Base-by-base conservation (phyloP, 2,797 vertebrate genomes). In the Delichon dasypus region DNA sequence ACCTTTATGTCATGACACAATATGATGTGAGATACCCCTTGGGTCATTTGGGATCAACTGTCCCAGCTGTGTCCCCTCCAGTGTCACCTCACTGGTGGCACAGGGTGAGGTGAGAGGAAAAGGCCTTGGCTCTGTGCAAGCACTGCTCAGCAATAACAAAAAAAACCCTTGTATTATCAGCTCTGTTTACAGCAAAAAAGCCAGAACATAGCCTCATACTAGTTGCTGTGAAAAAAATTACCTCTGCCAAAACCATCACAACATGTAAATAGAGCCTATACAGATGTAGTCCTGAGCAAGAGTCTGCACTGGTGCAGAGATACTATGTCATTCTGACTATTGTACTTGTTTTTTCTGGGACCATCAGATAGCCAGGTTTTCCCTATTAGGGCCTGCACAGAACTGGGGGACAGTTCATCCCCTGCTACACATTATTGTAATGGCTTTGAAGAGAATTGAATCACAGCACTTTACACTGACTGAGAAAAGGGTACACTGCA, bases 21-120 rank as follows among this genome's bases (percentile, higher is more conserved):
- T 25, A 47, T 19, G 19, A 16, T 50, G 5, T 58, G 32, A 22
- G 6, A 58, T 30, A 54, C 27, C 29, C 45, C 26, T 72, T 22
- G 9, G 19, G 8, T 42, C 22, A 27, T 51, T 6, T 45, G 27
- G 26, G 30, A n/a, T 65, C 55, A 38, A 5, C 32, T 70, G 13
- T 74, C n/a, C 23, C 38, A 5, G 16, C 30, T 55, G 10, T 38
- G 23, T 26, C 18, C 32, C 15, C 48, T 66, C 57, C 13, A 15
- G 50, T 38, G 36, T 38, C 38, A 38, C 13, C 36, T 38, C 3
- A 0, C 40, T 67, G 30, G 6, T 29, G 29, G 3, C 1, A 0
- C 16, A n/a, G 7, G 10, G 9, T 23, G 36, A 38, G 18, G 16
- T 32, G 48, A 38, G 11, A n/a, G 55, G 10, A 38, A 60, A 38